These are phyloP conservation scores for Digitonthophagus gazella DNA, from an alignment of 2,888 invertebrate species.

Conservation along the genomic window DNA sequence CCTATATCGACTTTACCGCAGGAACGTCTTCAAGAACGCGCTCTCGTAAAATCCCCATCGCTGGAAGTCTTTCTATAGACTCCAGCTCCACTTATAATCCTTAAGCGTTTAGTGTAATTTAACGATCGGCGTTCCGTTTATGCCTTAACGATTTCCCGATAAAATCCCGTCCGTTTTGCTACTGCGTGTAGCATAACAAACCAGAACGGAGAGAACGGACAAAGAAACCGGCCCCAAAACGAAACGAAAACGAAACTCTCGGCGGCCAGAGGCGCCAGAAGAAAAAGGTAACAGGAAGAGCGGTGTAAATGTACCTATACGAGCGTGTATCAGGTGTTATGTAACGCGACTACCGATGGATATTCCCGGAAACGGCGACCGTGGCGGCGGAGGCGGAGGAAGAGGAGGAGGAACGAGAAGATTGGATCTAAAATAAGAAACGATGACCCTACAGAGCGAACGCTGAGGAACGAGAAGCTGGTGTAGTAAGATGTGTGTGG, in stretches of 20 bases:
- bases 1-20: too few species aligned
- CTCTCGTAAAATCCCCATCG: background rate
- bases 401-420: background rate
- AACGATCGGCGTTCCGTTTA: background rate
- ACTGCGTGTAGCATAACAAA: background rate
- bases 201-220: background rate
- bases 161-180: background rate
- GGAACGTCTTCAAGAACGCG: too few species aligned
- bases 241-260: background rate
- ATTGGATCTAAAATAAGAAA: slow-evolving; percentile 2
- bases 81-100: background rate
- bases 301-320: background rate
- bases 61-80: background rate
- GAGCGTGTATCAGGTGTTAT: background rate
- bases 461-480: background rate
- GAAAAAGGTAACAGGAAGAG: background rate
- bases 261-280: background rate
- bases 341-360: background rate
- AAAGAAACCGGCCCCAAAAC: background rate
- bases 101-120: background rate
- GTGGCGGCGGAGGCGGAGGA: background rate
- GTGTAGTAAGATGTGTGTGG: slow-evolving; percentile 1
- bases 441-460: background rate
- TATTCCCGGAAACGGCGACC: background rate
- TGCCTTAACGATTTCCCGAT: background rate